A percentile compares a stretch with the other conserved stretches of the same genome.
phyloP scores from a whole-genome alignment of 2,888 invertebrate species.

The Nomada ruficornis region DNA sequence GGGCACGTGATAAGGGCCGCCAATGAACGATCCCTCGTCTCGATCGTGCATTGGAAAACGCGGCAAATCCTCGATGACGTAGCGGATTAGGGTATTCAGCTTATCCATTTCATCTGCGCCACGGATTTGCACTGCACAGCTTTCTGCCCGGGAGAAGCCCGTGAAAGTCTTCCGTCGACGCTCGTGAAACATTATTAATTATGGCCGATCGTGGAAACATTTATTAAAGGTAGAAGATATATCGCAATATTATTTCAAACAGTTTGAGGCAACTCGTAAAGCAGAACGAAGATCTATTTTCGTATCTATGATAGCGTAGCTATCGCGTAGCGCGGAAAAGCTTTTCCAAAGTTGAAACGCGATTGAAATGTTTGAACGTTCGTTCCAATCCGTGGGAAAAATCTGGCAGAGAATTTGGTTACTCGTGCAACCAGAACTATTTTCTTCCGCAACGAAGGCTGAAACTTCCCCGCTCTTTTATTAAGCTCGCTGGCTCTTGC shows the following conservation, averaged over 20 bases:
- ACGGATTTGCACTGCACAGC: too few relatives aligned
- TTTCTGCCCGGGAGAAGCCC: too few relatives aligned
- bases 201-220: too few relatives aligned
- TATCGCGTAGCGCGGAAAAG: background rate
- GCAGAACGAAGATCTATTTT: background rate
- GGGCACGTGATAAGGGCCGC: conserved; percentile 9
- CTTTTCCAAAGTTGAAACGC: conserved; percentile 8
- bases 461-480: conserved; percentile 16
- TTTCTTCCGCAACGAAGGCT: conserved; percentile 7
- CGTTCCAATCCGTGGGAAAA: conserved; percentile 2
- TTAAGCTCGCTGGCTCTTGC: conserved; percentile 14
- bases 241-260: too few relatives aligned
- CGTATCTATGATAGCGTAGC: background rate
- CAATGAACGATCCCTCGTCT: conserved; percentile 6
- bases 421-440: background rate
- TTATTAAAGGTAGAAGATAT: too few relatives aligned
- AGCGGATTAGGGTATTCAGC: conserved; percentile 46
- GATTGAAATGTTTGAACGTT: background rate
- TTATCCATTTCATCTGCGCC: too few relatives aligned
- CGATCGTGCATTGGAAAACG: conserved; percentile 39
- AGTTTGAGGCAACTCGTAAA: background rate
- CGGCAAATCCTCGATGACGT: conserved; percentile 48
- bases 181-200: too few relatives aligned
- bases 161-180: too few relatives aligned
- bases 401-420: conserved; percentile 15